Percentiles rank a stretch among this genome's conserved stretches.
Evolutionary conservation across 2,888 invertebrate species (phyloP).

Genomic region (Perizoma flavofasciatum): DNA sequence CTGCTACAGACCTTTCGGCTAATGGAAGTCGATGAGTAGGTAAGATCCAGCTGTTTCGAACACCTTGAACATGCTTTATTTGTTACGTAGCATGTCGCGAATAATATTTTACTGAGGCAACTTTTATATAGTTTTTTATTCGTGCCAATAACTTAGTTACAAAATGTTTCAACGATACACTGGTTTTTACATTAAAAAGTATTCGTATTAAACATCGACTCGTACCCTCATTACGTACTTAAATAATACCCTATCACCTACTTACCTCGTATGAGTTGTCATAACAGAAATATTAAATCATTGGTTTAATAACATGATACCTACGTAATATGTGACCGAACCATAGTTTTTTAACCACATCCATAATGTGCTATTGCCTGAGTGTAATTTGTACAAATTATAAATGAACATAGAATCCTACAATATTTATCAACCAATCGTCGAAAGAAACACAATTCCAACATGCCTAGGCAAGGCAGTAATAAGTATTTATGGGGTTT

Average conservation of each 20-base stretch:
- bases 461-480: conserved; percentile 34
- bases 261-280: too few relatives aligned
- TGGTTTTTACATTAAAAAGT: too few relatives aligned
- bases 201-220: too few relatives aligned
- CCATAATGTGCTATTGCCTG: not conserved
- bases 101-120: conserved; percentile 12
- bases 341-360: not conserved
- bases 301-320: too few relatives aligned
- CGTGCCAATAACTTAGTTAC: too few relatives aligned
- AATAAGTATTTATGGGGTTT: conserved; percentile 37
- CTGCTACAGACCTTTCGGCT: conserved; percentile 28
- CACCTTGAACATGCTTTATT: conserved; percentile 30
- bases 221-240: too few relatives aligned
- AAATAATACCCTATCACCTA: too few relatives aligned
- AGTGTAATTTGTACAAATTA: not conserved
- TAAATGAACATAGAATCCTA: conserved; percentile 8
- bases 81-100: conserved; percentile 8
- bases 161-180: too few relatives aligned
- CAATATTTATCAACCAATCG: conserved; percentile 24
- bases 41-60: conserved; percentile 30
- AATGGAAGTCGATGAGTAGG: conserved; percentile 28
- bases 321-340: too few relatives aligned
- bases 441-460: conserved; percentile 25
- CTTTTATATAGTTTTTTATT: not conserved
- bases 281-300: too few relatives aligned